Evolutionary conservation across 2,888 invertebrate species (phyloP), one percentile per base, ranked within the genome.

Genomic region (Brachylomia viminalis): DNA sequence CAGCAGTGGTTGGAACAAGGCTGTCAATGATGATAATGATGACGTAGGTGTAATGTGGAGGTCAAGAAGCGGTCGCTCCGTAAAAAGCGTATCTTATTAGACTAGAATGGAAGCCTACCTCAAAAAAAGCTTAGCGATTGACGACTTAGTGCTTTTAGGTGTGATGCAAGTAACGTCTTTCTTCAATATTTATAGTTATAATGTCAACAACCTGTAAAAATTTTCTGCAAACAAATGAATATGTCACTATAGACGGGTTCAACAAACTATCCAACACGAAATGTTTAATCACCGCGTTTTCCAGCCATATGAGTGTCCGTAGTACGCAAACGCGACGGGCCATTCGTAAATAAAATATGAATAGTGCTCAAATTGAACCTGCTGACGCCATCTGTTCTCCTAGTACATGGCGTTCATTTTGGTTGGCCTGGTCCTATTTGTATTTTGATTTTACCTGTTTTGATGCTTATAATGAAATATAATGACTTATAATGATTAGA

Each of bases 271-370:
- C 45, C 58, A 54, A 64, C 62, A 52, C 38, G n/a, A 49, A 77
- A 72, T 52, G 70, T 76, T 67, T 75, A 77, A 72, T 82, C 75
- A 79, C 74, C 61, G 54, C 56, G 64, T 59, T 47, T 59, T 74
- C 67, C 58, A 67, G 52, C 54, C 42, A 30, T 62, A 75, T 75
- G 56, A 65, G 54, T 47, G 71, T 61, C 30, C 58, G 45, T 67
- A 71, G 62, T 82, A 85, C 80, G 77, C 77, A 81, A 80, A 82
- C 80, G 80, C 84, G 80, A 73, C 72, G 23, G 65, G 59, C 13
- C 54, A 72, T 58, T 71, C 83, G 73, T 69, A 77, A 84, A 79
- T 82, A 75, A 75, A 78, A 78, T 82, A 85, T 80, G 79, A 69
- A 75, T 61, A 70, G 58, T 62, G 80, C 69, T 70, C 71, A 42